Evolutionary conservation across 2,888 invertebrate species (phyloP), one percentile per base, ranked within the genome.

Genomic region (Ditylenchus weischeri): DNA sequence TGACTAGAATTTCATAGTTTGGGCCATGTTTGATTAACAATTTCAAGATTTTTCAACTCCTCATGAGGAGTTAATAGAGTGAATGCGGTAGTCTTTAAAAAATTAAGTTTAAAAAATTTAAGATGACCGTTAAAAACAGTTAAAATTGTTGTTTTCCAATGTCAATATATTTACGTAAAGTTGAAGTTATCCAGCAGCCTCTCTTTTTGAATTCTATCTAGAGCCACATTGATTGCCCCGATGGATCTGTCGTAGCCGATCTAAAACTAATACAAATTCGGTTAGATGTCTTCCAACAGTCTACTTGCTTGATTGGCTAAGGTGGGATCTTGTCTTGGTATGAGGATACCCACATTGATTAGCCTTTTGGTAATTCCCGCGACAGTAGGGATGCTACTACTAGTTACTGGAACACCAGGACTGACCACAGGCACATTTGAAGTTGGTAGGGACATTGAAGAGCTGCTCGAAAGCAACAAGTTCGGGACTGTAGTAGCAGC

Each of bases 281-380:
- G 3, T 5, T 13, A 13, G 36, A 10, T 64, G 54, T 21, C 36
- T 15, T 18, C 54, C 4, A 29, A 7, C n/a, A 15, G n/a, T 54
- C 2, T 1, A 29, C 54, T 29, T 29, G 29, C 54, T 54, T 54
- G 54, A 23, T 21, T 54, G 13, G 54, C 54, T 21, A 54, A 29
- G 11, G n/a, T 29, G 21, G 54, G 54, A 54, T 54, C 54, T 11
- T 11, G n/a, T 29, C 29, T 11, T 21, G 64, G 64, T 10, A 64
- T 64, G 7, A 64, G 19, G 15, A 64, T 59, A 13, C 64, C 64
- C 11, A 64, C 64, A 35, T 64, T 64, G 23, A 64, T 64, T 54
- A 29, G n/a, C 10, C n/a, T 54, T 29, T 54, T 21, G 54, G 54
- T 11, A 23, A 2, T 54, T 7, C 10, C 11, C 7, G 54, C n/a